phyloP scores from a whole-genome alignment of 2,113 vertebrate species.

The Scomber colias region DNA sequence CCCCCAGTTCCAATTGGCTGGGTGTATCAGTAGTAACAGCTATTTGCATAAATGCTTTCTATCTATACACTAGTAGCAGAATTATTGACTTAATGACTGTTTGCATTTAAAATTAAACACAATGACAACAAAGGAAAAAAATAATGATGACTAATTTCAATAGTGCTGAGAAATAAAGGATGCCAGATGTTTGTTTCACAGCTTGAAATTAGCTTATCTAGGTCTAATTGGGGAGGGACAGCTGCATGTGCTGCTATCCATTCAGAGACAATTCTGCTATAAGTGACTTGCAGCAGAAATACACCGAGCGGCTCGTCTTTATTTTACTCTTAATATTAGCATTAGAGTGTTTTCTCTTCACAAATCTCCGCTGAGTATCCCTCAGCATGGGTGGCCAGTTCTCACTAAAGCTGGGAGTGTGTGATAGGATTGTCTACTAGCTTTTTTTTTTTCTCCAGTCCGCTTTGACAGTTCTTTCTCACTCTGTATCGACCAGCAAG shows the following conservation, averaged over 20 bases:
- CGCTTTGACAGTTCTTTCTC: conserved; percentile 55
- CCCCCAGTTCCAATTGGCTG: conserved; percentile 17
- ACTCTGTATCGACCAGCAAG: conserved; percentile 47
- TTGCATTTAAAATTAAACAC: conserved; percentile 43
- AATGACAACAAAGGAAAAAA: conserved; percentile 18
- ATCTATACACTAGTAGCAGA: conserved; percentile 22
- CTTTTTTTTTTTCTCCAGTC: conserved; percentile 14
- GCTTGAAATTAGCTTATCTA: conserved; percentile 27
- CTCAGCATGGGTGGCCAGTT: conserved; percentile 68
- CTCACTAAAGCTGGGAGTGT: conserved; percentile 61
- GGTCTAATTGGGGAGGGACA: conserved; percentile 26
- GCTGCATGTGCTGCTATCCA: conserved; percentile 1
- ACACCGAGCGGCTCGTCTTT: conserved; percentile 12
- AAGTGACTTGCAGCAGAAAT: neutral
- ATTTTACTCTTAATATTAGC: conserved; percentile 53
- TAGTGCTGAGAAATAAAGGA: conserved; percentile 13
- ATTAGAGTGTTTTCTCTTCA: conserved; percentile 24
- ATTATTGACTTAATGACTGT: conserved; percentile 46
- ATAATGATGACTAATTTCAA: conserved; percentile 8
- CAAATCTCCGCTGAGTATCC: conserved; percentile 64
- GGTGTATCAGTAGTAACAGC: conserved; percentile 3
- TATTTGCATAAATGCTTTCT: conserved; percentile 46
- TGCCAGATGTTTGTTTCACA: conserved; percentile 31
- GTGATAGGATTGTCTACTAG: conserved; percentile 69
- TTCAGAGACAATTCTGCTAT: conserved; percentile 21